Base-by-base conservation (phyloP, 2,113 vertebrate genomes). In the Neolamprologus variostigma region DNA sequence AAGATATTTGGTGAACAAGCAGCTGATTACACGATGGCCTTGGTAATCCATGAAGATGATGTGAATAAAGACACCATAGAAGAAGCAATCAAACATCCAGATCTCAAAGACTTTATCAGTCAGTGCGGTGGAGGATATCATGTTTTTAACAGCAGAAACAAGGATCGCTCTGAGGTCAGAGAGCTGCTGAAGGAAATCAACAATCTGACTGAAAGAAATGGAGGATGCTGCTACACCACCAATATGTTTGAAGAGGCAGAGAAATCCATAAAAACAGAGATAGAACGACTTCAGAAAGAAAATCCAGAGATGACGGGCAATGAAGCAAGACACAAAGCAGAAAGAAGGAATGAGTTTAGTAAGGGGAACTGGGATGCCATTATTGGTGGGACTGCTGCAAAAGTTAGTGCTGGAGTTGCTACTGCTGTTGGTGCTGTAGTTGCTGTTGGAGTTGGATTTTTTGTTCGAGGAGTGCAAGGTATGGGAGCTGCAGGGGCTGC, bases 391-490 rank as follows among this genome's bases (percentile, higher is more conserved):
- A 5, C 50, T 51, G 50, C 50, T 51, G 8, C 17, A 51, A 51
- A 51, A 10, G 50, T 0, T 53, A 10, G 9, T n/a, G 3, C 17
- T 51, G 8, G 47, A 19, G 8, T 19, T 51, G 50, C 19, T n/a
- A 0, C 19, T 51, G 5, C 2, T 51, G 50, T 6, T 10, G 50
- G 50, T n/a, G 17, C 17, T n/a, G 50, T 0, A 2, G 50, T 51
- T 51, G 1, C 0, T 51, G 50, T n/a, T 51, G 0, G 1, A n/a
- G 5, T 51, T 2, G 50, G 50, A n/a, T 0, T 1, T n/a, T 51
- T 0, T 0, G 19, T 1, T 51, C 1, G 0, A 51, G 50, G 5
- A 51, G 0, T 54, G 2, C 0, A 23, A 23, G 6, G 53, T 23
- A 7, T 23, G 0, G 53, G 53, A 54, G n/a, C 53, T 17, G 7